These are phyloP conservation scores for Cynoglossus semilaevis DNA, from an alignment of 2,113 vertebrate genomes.

Conservation along the genomic window DNA sequence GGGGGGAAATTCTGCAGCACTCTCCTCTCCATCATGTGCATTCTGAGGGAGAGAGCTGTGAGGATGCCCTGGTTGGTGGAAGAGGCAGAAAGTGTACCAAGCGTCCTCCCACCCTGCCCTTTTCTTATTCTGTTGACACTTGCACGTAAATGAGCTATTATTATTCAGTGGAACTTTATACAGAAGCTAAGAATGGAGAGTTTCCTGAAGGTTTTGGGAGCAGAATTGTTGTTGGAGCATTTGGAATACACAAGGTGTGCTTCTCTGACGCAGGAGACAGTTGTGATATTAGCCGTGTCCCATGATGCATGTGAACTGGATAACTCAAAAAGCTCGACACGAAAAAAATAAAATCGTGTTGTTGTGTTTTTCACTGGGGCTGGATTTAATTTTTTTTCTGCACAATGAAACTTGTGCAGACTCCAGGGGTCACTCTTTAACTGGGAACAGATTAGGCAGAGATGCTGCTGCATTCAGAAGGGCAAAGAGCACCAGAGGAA, in stretches of 20 bases:
- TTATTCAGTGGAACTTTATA: slow-evolving; percentile 68
- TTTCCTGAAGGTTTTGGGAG: slow-evolving; percentile 61
- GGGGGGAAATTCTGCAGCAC: slow-evolving; percentile 70
- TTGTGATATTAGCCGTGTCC: slow-evolving; percentile 50
- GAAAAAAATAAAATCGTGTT: slow-evolving; percentile 18
- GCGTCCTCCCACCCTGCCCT: slow-evolving; percentile 50
- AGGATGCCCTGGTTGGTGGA: slow-evolving; percentile 66
- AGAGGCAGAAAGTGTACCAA: slow-evolving; percentile 61
- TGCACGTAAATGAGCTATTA: slow-evolving; percentile 61
- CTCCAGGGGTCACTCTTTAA: slow-evolving; percentile 74
- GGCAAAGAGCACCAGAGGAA: slow-evolving; percentile 32
- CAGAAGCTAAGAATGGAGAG: slow-evolving; percentile 50
- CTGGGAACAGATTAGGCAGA: slow-evolving; percentile 56
- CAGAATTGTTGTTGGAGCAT: slow-evolving; percentile 26
- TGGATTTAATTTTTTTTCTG: slow-evolving; percentile 2
- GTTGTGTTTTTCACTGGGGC: slow-evolving; percentile 8
- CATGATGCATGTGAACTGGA: slow-evolving; percentile 39
- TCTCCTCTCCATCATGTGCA: slow-evolving; percentile 70
- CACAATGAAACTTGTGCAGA: slow-evolving; percentile 3
- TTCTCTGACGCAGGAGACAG: slow-evolving; percentile 45
- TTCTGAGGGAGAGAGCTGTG: slow-evolving; percentile 65
- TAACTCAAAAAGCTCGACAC: slow-evolving; percentile 18
- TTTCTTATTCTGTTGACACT: slow-evolving; percentile 58
- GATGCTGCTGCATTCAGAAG: slow-evolving; percentile 42
- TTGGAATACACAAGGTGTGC: slow-evolving; percentile 15